Conservation (phyloP, 30 jellyfish, hydroid and myxozoan species). For the Kudoa iwatai region DNA sequence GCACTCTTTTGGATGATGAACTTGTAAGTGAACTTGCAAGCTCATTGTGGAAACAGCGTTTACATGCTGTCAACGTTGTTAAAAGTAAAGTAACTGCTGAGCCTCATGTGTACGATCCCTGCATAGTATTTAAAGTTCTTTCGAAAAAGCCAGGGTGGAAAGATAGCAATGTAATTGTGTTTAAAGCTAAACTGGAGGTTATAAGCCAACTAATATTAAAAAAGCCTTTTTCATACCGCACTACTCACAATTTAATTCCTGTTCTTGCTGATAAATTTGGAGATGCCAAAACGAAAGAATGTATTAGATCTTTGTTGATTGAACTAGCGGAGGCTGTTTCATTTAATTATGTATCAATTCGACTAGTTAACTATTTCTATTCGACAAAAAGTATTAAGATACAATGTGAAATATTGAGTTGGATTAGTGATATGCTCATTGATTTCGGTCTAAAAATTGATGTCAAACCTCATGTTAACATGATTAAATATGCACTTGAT, state of each 20-base stretch:
- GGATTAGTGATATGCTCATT: background rate
- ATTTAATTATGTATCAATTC: slow-evolving; percentile 30
- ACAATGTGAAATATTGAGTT: background rate
- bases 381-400: background rate
- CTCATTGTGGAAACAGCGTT: background rate
- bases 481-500: background rate
- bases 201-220: background rate
- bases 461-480: no score
- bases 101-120: background rate
- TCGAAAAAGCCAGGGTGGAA: slow-evolving; percentile 62
- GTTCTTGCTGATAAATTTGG: background rate
- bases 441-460: background rate
- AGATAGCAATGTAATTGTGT: slow-evolving; percentile 32
- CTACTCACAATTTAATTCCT: background rate
- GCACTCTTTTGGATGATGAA: background rate
- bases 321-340: slow-evolving; percentile 53
- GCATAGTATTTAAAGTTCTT: no score
- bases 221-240: background rate
- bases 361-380: slow-evolving; percentile 4
- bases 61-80: background rate
- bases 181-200: background rate
- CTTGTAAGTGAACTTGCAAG: background rate
- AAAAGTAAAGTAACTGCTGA: background rate
- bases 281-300: slow-evolving; percentile 16
- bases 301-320: slow-evolving; percentile 26